These are phyloP conservation scores for Diarsia brunnea DNA, from an alignment of 2,888 invertebrate genomes.

Conservation along the genomic window DNA sequence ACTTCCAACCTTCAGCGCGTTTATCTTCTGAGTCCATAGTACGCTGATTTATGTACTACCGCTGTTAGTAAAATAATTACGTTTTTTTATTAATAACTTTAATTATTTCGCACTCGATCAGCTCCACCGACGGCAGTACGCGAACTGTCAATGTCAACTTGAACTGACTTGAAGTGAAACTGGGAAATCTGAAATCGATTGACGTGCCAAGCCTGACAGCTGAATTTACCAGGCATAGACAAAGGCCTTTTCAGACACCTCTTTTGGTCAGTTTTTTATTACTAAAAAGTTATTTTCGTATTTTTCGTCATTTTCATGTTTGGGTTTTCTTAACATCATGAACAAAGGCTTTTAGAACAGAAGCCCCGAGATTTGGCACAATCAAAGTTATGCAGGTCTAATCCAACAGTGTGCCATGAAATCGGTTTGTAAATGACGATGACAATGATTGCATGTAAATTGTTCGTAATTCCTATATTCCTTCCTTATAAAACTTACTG, in stretches of 20 bases:
- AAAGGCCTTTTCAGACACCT: conserved; percentile 46
- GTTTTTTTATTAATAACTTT: conserved; percentile 58
- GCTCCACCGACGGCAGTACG: conserved; percentile 63
- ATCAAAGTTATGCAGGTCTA: not conserved
- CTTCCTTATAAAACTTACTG: not conserved
- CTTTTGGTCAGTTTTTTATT: not conserved
- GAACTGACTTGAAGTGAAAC: too few relatives aligned
- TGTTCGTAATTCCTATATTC: not conserved
- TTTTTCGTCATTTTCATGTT: not conserved
- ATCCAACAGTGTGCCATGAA: not conserved
- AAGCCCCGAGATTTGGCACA: not conserved
- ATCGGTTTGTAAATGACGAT: not conserved
- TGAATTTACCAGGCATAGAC: conserved; percentile 38
- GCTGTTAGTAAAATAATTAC: conserved; percentile 51
- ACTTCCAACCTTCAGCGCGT: conserved; percentile 89
- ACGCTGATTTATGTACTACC: conserved; percentile 45
- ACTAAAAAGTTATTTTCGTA: not conserved
- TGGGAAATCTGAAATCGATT: conserved; percentile 53
- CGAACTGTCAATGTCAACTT: conserved; percentile 75
- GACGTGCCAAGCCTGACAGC: conserved; percentile 52
- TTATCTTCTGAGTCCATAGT: conserved; percentile 84
- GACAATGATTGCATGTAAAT: not conserved
- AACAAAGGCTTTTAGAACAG: not conserved
- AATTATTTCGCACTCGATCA: conserved; percentile 58
- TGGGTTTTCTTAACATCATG: not conserved